Evolutionary conservation across 1,140 invertebrate genomes (phyloP).

Genomic region (Drosophila navojoa): DNA sequence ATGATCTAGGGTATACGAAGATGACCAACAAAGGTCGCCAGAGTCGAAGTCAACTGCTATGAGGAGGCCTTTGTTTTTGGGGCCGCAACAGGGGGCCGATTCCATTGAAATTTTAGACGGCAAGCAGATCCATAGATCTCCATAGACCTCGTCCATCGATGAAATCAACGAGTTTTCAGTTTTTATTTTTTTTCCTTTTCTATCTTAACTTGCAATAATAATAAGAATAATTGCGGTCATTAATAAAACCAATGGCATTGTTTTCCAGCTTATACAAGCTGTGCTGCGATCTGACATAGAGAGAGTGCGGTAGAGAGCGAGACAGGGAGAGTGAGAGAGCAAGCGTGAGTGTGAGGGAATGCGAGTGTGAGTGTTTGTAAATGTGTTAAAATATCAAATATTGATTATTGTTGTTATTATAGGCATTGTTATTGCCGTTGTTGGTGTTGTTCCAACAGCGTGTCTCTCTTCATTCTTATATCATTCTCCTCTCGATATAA

Average conservation of each 20-base stretch:
- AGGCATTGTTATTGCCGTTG: slow-evolving; percentile 56
- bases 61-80: slow-evolving; percentile 36
- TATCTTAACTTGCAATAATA: slow-evolving; percentile 74
- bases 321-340: neutral
- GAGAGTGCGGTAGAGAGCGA: slow-evolving; percentile 5
- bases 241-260: slow-evolving; percentile 81
- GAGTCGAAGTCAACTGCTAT: slow-evolving; percentile 26
- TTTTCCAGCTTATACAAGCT: slow-evolving; percentile 49
- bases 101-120: slow-evolving; percentile 67
- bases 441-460: slow-evolving; percentile 25
- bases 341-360: neutral
- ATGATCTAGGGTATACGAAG: slow-evolving; percentile 51
- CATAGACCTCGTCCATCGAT: slow-evolving; percentile 28
- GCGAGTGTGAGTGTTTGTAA: slow-evolving; percentile 48
- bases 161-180: slow-evolving; percentile 72
- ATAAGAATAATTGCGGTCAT: slow-evolving; percentile 82
- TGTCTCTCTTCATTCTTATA: slow-evolving; percentile 38
- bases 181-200: slow-evolving; percentile 47
- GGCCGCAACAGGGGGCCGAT: slow-evolving; percentile 57
- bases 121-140: slow-evolving; percentile 32
- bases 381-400: slow-evolving; percentile 82
- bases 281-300: neutral
- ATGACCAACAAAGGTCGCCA: slow-evolving; percentile 48
- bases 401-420: slow-evolving; percentile 79
- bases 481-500: slow-evolving; percentile 48